Evolutionary conservation across 2,113 vertebrate species (phyloP), one percentile per base, ranked within the genome.

Genomic region (Muntiacus reevesi): DNA sequence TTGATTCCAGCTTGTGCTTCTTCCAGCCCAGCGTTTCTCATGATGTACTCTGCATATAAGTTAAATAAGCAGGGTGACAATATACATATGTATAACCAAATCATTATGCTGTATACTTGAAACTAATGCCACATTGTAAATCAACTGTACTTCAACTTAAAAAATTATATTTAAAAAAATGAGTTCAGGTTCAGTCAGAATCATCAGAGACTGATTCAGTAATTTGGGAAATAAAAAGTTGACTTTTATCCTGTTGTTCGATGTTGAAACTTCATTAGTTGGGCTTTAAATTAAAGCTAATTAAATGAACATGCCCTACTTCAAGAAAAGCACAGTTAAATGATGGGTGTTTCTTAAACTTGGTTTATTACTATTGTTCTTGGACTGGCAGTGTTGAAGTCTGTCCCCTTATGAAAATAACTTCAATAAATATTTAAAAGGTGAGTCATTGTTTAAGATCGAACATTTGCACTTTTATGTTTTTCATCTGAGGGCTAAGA

Each of bases 221-320:
- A 60, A 67, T 28, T 82, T 19, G 93, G 92, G 83, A 74, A 97
- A 91, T 91, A 92, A 89, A 90, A 88, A 59, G 62, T 79, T n/a
- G 47, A 88, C 85, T 92, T 87, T 95, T 94, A 82, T 88, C 52
- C 60, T 96, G 57, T 93, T 81, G 78, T 84, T 87, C 60, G 91
- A 57, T 97, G 83, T 93, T 87, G 97, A 95, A 97, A 97, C 15
- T 36, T 83, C 91, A 82, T 94, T 97, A 92, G 94, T 92, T 91
- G 78, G 43, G 90, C 55, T 89, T 97, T 92, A 96, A 95, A 97
- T 97, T 95, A 97, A 78, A 94, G 87, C 85, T 87, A 95, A 95
- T 96, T 93, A 95, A 83, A 54, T 17, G 95, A 47, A 85, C 97
- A 96, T 97, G 33, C 76, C 64, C 89, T 88, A 30, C 54, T 93